These are phyloP conservation scores for Neoarius graeffei DNA, from an alignment of 2,113 vertebrate species.

Conservation along the genomic window DNA sequence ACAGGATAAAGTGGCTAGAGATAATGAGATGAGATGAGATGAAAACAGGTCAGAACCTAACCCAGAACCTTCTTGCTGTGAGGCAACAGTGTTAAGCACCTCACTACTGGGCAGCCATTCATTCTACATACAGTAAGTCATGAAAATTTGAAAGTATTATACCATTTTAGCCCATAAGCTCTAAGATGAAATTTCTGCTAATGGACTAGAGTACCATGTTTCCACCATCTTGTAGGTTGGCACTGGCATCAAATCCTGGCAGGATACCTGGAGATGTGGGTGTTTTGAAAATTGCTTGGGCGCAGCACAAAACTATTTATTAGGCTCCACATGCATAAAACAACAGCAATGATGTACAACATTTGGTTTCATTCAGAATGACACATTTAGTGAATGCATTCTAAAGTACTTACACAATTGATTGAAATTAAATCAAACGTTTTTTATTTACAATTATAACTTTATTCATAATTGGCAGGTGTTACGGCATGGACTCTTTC, in stretches of 20 bases:
- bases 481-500: too few species aligned
- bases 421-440: background rate
- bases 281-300: constrained; percentile 33
- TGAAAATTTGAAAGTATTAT: background rate
- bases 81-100: background rate
- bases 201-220: background rate
- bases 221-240: constrained; percentile 20
- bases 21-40: too few species aligned
- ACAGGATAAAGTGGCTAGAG: too few species aligned
- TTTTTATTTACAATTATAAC: background rate
- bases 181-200: background rate
- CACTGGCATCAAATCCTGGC: constrained; percentile 25
- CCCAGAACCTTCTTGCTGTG: too few species aligned
- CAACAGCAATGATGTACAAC: background rate
- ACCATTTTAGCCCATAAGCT: background rate
- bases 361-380: background rate
- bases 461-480: background rate
- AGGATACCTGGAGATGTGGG: constrained; percentile 9
- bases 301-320: constrained; percentile 36
- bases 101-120: background rate
- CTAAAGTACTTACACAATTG: background rate
- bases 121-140: background rate
- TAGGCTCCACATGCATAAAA: constrained; percentile 25
- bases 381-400: background rate
- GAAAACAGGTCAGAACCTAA: too few species aligned